These are phyloP conservation scores for Creontiades dilutus DNA, from an alignment of 2,888 invertebrate species.

Conservation along the genomic window DNA sequence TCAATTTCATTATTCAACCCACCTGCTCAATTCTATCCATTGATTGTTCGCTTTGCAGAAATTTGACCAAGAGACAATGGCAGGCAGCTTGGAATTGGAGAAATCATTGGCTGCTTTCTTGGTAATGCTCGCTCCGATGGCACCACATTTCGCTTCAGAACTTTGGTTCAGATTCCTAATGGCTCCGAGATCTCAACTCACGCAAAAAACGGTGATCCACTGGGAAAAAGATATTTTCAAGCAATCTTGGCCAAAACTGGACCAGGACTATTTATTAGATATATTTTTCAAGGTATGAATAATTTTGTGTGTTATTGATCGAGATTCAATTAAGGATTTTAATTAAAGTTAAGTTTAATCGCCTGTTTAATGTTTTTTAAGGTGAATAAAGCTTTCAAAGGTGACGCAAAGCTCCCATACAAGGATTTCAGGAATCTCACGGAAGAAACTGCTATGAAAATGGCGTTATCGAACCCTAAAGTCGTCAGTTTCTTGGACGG, in stretches of 20 bases:
- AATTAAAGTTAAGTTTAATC: not conserved
- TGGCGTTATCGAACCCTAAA: constrained; percentile 80
- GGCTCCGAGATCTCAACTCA: constrained; percentile 81
- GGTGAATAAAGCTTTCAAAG: constrained; percentile 80
- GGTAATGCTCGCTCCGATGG: constrained; percentile 92
- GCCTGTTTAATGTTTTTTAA: not conserved
- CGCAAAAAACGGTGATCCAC: constrained; percentile 80
- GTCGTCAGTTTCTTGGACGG: constrained; percentile 77
- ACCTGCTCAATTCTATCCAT: not conserved
- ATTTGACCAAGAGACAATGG: constrained; percentile 82
- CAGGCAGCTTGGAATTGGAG: constrained; percentile 87
- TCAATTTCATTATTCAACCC: not conserved
- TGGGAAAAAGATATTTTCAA: constrained; percentile 86
- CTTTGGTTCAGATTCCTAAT: constrained; percentile 90
- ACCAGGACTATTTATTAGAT: constrained; percentile 81
- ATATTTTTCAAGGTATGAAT: constrained; percentile 67
- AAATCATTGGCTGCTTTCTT: constrained; percentile 88
- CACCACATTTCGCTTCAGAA: constrained; percentile 95
- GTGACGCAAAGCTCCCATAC: constrained; percentile 80
- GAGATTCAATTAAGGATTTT: too few species aligned
- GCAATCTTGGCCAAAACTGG: constrained; percentile 89
- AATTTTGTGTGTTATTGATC: constrained; percentile 12
- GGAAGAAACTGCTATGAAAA: constrained; percentile 80
- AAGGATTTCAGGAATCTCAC: constrained; percentile 80
- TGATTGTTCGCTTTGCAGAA: constrained; percentile 78